Conservation (phyloP, 2,888 invertebrate genomes). For the Mythimna ferrago region DNA sequence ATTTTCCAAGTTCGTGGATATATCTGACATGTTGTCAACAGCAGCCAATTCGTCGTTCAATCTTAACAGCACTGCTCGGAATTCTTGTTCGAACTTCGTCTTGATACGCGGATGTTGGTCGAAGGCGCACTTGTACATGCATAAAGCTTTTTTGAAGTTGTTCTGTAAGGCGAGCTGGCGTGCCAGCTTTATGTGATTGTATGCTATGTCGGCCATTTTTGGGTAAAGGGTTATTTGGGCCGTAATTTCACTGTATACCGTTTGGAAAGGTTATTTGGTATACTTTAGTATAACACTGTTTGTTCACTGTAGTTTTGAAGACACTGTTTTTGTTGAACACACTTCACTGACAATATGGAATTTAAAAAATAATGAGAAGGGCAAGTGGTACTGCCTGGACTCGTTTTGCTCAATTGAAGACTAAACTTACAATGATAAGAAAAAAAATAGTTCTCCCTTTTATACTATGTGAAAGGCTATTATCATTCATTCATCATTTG, state of each 20-base stretch:
- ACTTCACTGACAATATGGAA: neutral
- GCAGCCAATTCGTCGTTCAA: conserved; percentile 44
- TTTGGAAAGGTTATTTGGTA: neutral
- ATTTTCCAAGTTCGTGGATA: conserved; percentile 47
- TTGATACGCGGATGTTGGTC: conserved; percentile 27
- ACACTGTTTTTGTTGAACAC: neutral
- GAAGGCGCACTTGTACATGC: conserved; percentile 49
- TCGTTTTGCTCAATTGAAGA: conserved; percentile 20
- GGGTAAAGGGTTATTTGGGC: neutral
- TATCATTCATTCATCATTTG: neutral
- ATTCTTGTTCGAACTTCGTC: conserved; percentile 25
- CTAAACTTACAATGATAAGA: conserved; percentile 8
- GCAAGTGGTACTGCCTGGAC: neutral
- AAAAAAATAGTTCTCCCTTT: neutral
- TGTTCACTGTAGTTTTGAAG: neutral
- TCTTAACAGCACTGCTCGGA: conserved; percentile 29
- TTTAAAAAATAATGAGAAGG: neutral
- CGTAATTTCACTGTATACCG: neutral
- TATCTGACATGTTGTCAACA: conserved; percentile 26
- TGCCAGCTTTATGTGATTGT: conserved; percentile 30
- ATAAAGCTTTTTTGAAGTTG: conserved; percentile 31
- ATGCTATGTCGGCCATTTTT: conserved; percentile 22
- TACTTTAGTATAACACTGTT: neutral
- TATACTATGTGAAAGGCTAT: neutral
- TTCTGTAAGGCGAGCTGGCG: conserved; percentile 27